A percentile compares a stretch with the other conserved stretches of the same genome.
Evolutionary conservation across 2,888 invertebrate genomes (phyloP).

Genomic region (Scaptomyza caliginosa): DNA sequence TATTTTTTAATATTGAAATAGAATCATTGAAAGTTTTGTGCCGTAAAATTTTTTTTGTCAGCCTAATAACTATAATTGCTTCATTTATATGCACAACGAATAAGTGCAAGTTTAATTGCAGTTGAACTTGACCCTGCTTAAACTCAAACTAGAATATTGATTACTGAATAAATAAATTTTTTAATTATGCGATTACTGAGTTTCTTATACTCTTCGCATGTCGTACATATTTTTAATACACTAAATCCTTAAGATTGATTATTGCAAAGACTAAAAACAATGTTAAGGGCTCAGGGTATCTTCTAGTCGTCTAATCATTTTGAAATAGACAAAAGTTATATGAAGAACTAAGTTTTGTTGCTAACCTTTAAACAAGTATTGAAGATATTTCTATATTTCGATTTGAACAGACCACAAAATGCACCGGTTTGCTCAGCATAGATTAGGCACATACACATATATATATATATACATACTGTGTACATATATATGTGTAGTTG

Average conservation of each 20-base stretch:
- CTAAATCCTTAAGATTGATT: too few relatives aligned
- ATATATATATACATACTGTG: too few relatives aligned
- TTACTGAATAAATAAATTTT: not conserved
- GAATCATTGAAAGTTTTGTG: constrained; percentile 17
- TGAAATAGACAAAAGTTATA: too few relatives aligned
- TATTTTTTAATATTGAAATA: constrained; percentile 35
- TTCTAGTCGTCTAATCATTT: too few relatives aligned
- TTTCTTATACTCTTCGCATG: too few relatives aligned
- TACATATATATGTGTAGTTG: too few relatives aligned
- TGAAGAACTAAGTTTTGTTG: constrained; percentile 10
- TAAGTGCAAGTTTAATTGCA: constrained; percentile 27
- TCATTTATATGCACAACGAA: constrained; percentile 59
- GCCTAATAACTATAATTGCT: constrained; percentile 53
- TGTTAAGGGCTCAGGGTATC: too few relatives aligned
- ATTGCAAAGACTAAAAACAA: too few relatives aligned
- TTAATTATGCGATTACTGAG: too few relatives aligned
- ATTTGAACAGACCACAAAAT: not conserved
- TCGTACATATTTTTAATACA: too few relatives aligned
- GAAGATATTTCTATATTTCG: not conserved
- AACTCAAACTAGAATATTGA: not conserved
- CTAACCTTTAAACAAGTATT: constrained; percentile 26
- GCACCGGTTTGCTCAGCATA: constrained; percentile 10
- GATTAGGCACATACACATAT: too few relatives aligned
- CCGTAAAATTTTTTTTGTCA: constrained; percentile 29
- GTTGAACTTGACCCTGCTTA: constrained; percentile 22